Evolutionary conservation across 2,797 vertebrate species (phyloP).

Genomic region (Hydrophis major): DNA sequence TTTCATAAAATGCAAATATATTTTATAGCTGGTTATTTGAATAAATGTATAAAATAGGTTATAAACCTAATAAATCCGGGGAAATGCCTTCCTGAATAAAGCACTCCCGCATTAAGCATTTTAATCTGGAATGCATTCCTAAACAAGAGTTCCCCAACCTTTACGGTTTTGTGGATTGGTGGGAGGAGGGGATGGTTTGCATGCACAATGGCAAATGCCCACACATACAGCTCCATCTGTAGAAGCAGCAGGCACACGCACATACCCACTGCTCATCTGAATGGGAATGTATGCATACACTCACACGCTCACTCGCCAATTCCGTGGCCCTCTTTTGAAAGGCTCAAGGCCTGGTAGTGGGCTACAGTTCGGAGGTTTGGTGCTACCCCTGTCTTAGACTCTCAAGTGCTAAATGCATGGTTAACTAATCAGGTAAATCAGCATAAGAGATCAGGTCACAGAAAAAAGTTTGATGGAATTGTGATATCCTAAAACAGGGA

Average conservation of each 20-base stretch:
- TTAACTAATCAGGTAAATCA: not conserved
- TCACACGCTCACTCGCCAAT: not conserved
- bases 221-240: not conserved
- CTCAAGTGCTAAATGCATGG: not conserved
- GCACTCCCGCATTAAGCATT: not conserved
- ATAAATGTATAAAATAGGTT: not conserved
- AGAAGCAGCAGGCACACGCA: not conserved
- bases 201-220: accelerated
- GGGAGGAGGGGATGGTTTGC: not conserved
- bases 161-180: not conserved
- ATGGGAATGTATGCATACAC: not conserved
- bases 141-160: not conserved
- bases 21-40: not conserved
- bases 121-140: not conserved
- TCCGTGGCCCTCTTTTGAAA: not conserved
- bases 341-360: not conserved
- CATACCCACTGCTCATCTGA: accelerated
- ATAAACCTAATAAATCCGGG: no score
- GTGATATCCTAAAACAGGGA: not conserved
- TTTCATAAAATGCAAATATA: not conserved
- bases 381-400: not conserved
- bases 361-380: accelerated
- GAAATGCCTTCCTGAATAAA: not conserved
- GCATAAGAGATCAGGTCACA: not conserved
- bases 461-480: not conserved